These are phyloP conservation scores for Gopherus flavomarginatus DNA, from an alignment of 2,113 vertebrate species.

Conservation along the genomic window DNA sequence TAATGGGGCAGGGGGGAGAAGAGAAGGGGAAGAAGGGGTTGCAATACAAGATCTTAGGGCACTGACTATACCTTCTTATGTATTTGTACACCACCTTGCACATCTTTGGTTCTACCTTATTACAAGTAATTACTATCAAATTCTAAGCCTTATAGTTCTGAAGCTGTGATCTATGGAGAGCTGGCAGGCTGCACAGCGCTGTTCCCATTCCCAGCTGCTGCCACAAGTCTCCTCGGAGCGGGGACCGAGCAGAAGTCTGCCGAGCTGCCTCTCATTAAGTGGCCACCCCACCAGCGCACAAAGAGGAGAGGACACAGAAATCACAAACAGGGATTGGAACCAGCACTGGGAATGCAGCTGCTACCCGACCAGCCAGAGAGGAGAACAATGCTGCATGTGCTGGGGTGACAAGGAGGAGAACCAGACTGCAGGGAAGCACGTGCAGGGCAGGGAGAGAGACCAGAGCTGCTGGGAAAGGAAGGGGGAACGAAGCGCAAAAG, in stretches of 20 bases:
- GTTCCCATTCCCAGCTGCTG: not conserved
- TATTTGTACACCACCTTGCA: not conserved
- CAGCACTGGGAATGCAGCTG: not conserved
- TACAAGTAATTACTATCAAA: not conserved
- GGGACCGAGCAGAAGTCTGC: not conserved
- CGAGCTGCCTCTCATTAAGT: not conserved
- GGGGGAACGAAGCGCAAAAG: not conserved
- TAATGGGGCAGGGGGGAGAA: not conserved
- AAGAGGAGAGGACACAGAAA: not conserved
- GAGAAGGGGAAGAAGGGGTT: not conserved
- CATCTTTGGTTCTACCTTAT: not conserved
- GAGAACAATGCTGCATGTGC: not conserved
- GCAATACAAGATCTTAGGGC: not conserved
- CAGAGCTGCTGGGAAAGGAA: not conserved
- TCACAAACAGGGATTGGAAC: not conserved
- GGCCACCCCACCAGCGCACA: not conserved
- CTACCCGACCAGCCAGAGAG: not conserved
- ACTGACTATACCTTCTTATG: not conserved
- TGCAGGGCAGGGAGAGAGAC: no score
- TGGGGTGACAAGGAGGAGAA: not conserved
- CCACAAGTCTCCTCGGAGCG: no score
- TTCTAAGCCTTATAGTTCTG: not conserved
- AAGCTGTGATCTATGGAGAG: not conserved
- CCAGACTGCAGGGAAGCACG: not conserved
- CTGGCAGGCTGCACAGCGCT: not conserved